Evolutionary conservation across 2,113 vertebrate genomes (phyloP).

Genomic region (Rynchops niger): DNA sequence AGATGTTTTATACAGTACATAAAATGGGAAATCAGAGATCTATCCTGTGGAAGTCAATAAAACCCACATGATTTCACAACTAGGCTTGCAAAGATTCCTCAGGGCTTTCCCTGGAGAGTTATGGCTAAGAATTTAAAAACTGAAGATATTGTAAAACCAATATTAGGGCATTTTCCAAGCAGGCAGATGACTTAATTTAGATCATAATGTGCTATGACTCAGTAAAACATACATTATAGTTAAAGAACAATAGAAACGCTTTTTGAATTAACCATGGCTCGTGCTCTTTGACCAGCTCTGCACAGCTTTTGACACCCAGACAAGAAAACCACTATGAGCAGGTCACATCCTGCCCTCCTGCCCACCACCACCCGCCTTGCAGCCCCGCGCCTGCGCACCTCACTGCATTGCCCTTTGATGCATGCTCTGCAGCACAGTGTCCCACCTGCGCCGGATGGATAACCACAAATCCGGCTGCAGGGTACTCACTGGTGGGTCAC

Average conservation of each 20-base stretch:
- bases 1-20: neutral
- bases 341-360: neutral
- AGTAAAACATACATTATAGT: neutral
- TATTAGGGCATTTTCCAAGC: neutral
- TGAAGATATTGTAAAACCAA: neutral
- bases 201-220: neutral
- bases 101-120: neutral
- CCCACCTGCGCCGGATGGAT: fast-evolving
- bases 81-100: neutral
- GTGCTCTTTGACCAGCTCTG: neutral
- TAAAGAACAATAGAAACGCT: neutral
- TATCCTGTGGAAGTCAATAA: neutral
- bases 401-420: neutral
- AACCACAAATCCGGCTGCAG: neutral
- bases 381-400: neutral
- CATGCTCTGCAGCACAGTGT: fast-evolving
- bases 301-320: neutral
- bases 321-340: neutral
- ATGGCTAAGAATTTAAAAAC: neutral
- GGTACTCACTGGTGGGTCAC: neutral
- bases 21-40: neutral
- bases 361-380: neutral
- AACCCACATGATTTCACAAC: neutral
- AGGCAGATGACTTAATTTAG: neutral
- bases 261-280: neutral